These are phyloP conservation scores for Arnoldichthys spilopterus DNA, from an alignment of 2,797 vertebrate species.

Conservation along the genomic window DNA sequence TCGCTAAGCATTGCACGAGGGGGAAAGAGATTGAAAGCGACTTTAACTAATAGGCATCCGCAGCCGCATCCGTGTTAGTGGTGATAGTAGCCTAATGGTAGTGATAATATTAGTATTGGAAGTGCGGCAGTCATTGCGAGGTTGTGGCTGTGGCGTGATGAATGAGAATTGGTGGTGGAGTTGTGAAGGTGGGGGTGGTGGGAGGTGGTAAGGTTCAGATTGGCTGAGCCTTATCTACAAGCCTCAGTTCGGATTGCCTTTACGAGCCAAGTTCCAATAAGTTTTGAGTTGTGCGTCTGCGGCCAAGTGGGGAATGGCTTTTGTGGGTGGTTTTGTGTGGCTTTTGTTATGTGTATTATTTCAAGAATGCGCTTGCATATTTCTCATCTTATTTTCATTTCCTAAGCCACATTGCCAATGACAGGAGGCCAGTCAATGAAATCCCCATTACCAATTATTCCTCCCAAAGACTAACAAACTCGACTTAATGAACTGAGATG, in stretches of 20 bases:
- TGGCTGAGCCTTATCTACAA: constrained; percentile 7
- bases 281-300: constrained; percentile 8
- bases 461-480: constrained; percentile 56
- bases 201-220: constrained; percentile 5
- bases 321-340: constrained; percentile 19
- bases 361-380: not conserved
- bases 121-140: not conserved
- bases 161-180: constrained; percentile 8
- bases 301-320: constrained; percentile 12
- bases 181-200: not conserved
- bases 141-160: not conserved
- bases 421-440: constrained; percentile 62
- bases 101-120: constrained; percentile 22
- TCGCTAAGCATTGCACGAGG: constrained; percentile 33
- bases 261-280: not conserved
- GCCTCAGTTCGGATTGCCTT: constrained; percentile 17
- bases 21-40: constrained; percentile 34
- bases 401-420: constrained; percentile 22
- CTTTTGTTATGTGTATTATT: constrained; percentile 43
- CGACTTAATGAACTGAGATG: constrained; percentile 32
- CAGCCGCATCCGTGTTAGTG: constrained; percentile 12
- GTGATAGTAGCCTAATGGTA: constrained; percentile 13
- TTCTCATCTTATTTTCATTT: not conserved
- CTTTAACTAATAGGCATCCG: constrained; percentile 37
- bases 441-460: constrained; percentile 69